A percentile compares a stretch with the other conserved stretches of the same genome.
These are phyloP conservation scores for Melieria crassipennis DNA, from an alignment of 2,888 invertebrate species.

Conservation along the genomic window DNA sequence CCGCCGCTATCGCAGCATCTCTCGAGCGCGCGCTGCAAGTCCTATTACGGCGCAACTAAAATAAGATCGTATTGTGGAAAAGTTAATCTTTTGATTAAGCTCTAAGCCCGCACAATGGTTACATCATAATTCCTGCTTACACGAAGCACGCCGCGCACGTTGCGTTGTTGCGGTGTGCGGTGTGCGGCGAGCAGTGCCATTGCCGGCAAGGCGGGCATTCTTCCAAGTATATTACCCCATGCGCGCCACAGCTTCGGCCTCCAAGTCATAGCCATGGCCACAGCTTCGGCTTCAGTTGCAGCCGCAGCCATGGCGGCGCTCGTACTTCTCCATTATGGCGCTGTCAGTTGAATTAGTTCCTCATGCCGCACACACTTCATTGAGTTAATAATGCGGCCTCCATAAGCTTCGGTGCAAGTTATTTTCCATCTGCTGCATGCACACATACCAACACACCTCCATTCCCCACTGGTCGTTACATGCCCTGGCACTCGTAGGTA, in stretches of 20 bases:
- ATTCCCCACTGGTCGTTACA: not conserved
- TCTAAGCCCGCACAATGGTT: slow-evolving; percentile 22
- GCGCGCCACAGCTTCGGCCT: not conserved
- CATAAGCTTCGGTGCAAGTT: not conserved
- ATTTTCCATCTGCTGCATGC: not conserved
- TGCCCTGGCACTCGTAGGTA: not conserved
- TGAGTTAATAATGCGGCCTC: slow-evolving; percentile 30
- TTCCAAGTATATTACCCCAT: slow-evolving; percentile 17
- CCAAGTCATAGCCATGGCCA: slow-evolving; percentile 2
- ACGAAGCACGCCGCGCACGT: not conserved
- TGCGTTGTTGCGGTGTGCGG: not conserved
- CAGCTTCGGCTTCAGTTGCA: slow-evolving; percentile 2
- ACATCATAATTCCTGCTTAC: slow-evolving; percentile 25
- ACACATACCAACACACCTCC: not conserved
- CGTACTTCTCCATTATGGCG: slow-evolving; percentile 14
- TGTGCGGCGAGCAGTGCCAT: too few relatives aligned
- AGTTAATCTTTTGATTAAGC: slow-evolving; percentile 29
- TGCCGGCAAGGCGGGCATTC: slow-evolving; percentile 16
- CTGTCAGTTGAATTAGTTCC: slow-evolving; percentile 27
- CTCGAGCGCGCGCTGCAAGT: too few relatives aligned
- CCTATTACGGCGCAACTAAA: too few relatives aligned
- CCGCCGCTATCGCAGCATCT: too few relatives aligned
- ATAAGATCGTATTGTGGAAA: slow-evolving; percentile 14
- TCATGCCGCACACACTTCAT: slow-evolving; percentile 28
- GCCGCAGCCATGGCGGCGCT: not conserved